Conservation (phyloP, 1,140 invertebrate genomes). For the Drosophila bocqueti region DNA sequence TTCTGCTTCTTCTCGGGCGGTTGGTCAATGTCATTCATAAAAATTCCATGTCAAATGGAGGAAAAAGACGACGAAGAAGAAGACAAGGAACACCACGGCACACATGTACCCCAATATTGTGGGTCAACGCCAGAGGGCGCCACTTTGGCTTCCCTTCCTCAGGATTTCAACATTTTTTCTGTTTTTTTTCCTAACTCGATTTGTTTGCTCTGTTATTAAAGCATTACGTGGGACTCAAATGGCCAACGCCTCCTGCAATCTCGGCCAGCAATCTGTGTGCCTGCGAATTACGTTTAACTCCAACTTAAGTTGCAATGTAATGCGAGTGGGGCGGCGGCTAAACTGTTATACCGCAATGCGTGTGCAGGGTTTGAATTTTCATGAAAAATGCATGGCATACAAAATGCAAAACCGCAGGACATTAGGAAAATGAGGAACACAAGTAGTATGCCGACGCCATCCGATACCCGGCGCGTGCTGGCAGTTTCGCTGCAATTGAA, state of each 20-base stretch:
- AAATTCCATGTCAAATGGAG: constrained; percentile 65
- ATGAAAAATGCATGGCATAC: constrained; percentile 46
- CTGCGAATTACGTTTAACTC: constrained; percentile 35
- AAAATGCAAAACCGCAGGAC: constrained; percentile 31
- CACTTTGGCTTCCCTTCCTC: constrained; percentile 11
- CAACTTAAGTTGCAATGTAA: constrained; percentile 39
- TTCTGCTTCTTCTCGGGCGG: constrained; percentile 32
- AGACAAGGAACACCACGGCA: constrained; percentile 14
- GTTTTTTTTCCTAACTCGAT: constrained; percentile 30
- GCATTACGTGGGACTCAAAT: constrained; percentile 50
- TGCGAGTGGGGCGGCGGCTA: constrained; percentile 6
- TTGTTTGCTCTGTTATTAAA: constrained; percentile 47
- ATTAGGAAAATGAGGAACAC: constrained; percentile 13
- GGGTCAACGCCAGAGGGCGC: constrained; percentile 74
- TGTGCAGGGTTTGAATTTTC: constrained; percentile 14
- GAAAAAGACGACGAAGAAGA: constrained; percentile 9
- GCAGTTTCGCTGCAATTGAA: constrained; percentile 8
- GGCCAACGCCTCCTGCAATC: constrained; percentile 48
- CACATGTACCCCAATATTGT: constrained; percentile 43
- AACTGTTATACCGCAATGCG: constrained; percentile 49
- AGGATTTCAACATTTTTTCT: neutral
- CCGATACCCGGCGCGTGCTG: neutral
- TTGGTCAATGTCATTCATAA: constrained; percentile 80
- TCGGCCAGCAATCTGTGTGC: constrained; percentile 23
- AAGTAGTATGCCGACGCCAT: constrained; percentile 6